Percentiles rank a stretch among this genome's conserved stretches.
Evolutionary conservation across 2,113 vertebrate species (phyloP).

Genomic region (Manacus vitellinus): DNA sequence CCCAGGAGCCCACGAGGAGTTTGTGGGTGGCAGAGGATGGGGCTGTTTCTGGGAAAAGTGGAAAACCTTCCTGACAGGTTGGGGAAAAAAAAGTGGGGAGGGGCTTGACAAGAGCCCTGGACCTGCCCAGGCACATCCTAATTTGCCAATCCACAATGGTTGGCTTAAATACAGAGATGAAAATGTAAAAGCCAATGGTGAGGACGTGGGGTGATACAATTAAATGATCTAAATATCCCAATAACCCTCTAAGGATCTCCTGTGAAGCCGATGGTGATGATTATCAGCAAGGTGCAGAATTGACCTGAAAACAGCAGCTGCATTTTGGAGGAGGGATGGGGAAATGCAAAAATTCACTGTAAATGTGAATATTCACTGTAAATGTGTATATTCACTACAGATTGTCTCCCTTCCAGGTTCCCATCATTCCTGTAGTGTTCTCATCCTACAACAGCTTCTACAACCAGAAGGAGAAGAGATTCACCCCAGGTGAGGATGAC

Average conservation of each 20-base stretch:
- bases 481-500: constrained; percentile 70
- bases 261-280: not conserved
- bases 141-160: not conserved
- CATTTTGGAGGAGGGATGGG: not conserved
- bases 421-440: constrained; percentile 77
- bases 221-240: not conserved
- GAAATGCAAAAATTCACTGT: not conserved
- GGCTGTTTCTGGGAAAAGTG: not conserved
- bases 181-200: not conserved
- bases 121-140: not conserved
- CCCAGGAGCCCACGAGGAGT: not conserved
- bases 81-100: not conserved
- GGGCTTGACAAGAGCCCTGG: not conserved
- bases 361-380: not conserved
- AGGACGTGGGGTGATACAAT: not conserved
- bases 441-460: constrained; percentile 79
- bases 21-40: not conserved
- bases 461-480: constrained; percentile 75
- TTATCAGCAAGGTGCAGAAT: not conserved
- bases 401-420: constrained; percentile 62
- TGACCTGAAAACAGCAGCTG: not conserved
- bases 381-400: not conserved
- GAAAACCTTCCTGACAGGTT: not conserved
- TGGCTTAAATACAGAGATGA: not conserved
- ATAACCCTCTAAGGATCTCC: not conserved